Conservation (phyloP, 2,797 vertebrate genomes). For the Sebastes vulpes region DNA sequence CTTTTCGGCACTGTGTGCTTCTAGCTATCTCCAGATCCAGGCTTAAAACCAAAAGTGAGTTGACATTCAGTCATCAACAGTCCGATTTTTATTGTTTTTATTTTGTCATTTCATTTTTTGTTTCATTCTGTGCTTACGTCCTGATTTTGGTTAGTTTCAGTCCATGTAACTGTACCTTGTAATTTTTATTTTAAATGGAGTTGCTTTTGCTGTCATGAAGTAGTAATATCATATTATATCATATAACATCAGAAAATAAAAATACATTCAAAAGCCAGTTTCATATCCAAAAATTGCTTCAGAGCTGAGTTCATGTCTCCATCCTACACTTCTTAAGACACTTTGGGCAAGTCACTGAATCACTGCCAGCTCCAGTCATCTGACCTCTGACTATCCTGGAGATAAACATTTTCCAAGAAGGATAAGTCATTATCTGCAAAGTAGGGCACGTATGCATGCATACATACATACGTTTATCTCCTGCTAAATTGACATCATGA, state of each 20-base stretch:
- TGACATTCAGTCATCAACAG: neutral
- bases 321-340: neutral
- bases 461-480: neutral
- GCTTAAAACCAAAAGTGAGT: neutral
- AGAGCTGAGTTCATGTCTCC: neutral
- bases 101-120: neutral
- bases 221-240: neutral
- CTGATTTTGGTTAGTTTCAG: neutral
- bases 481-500: neutral
- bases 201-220: neutral
- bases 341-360: constrained; percentile 2
- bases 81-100: neutral
- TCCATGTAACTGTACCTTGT: neutral
- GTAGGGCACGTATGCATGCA: neutral
- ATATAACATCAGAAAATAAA: neutral
- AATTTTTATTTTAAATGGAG: neutral
- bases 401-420: constrained; percentile 21
- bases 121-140: neutral
- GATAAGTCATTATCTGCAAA: neutral
- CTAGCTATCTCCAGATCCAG: neutral
- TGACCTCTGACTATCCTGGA: constrained; percentile 14
- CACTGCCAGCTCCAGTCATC: constrained; percentile 3
- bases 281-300: neutral
- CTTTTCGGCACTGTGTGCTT: neutral
- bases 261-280: neutral